Base-by-base conservation (phyloP, 2,888 invertebrate genomes). In the Resseliella maxima region DNA sequence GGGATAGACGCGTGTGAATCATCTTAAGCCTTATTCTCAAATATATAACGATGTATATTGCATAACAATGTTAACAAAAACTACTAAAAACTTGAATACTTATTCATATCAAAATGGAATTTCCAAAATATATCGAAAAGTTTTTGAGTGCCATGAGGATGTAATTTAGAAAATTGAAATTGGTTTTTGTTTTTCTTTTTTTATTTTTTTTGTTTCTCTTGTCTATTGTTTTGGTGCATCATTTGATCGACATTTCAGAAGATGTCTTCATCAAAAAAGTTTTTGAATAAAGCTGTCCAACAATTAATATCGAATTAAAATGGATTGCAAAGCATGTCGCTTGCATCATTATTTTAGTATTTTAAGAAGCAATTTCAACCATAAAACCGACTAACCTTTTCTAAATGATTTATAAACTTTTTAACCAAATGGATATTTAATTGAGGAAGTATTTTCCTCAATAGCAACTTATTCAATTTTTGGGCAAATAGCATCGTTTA, bases 261-360 rank as follows among this genome's bases (percentile, higher is more conserved):
- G n/a, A 24, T 10, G 0, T 59, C 59, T 59, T 59, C 24, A 59
- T 59, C 59, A 59, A 59, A 59, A 59, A n/a, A n/a, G n/a, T 24
- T 59, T 59, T 24, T 24, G 1, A 10, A 59, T 59, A 10, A 59
- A 59, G 24, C 24, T 59, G 59, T 24, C 24, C 59, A 59, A 59
- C 59, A 59, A 24, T 59, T 59, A 59, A 59, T 59, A 59, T 59
- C 24, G 59, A n/a, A 59, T 59, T 59, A 59, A 59, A 59, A 24
- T 59, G 2, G n/a, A 1, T 15, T 24, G 24, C n/a, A 59, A 24
- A 24, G 59, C 24, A 1, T 6, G 59, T 59, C 3, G n/a, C 59
- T 59, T n/a, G 24, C 59, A 59, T 6, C 3, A 59, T 24, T 18
- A 1, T 24, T 0, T n/a, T 24, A 24, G 59, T 8, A 6, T 59